Conservation (phyloP, 2,888 invertebrate genomes). For the Lathronympha strigana region DNA sequence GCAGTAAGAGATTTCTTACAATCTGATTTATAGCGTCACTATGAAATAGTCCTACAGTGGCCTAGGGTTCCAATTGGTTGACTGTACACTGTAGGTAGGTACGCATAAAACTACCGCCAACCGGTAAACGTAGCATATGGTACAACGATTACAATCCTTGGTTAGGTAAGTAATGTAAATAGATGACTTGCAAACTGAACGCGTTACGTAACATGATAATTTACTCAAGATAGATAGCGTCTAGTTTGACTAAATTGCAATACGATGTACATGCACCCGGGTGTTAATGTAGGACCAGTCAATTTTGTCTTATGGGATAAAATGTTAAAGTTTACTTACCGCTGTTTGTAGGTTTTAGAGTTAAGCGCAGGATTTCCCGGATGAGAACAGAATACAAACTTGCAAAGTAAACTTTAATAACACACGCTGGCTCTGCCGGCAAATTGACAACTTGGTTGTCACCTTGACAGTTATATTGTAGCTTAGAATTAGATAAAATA, state of each 20-base stretch:
- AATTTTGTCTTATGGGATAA: no score
- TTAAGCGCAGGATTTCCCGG: background rate
- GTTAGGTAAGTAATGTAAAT: background rate
- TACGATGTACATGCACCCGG: background rate
- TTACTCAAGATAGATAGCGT: constrained; percentile 8
- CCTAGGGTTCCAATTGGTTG: no score
- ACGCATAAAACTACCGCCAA: background rate
- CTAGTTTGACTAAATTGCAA: background rate
- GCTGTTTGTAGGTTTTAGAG: background rate
- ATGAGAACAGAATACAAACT: background rate
- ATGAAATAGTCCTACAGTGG: no score
- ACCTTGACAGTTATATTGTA: background rate
- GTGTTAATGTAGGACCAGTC: background rate
- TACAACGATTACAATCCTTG: background rate
- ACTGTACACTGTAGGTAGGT: background rate
- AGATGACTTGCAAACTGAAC: background rate
- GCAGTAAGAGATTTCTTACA: no score
- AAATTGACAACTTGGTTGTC: background rate
- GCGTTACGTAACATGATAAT: constrained; percentile 20
- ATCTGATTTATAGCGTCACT: no score
- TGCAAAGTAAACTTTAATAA: constrained; percentile 5
- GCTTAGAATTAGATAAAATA: background rate
- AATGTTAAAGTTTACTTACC: constrained; percentile 6
- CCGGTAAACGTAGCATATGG: background rate
- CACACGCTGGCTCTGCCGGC: constrained; percentile 1